Evolutionary conservation across 2,113 vertebrate species (phyloP).

Genomic region (Triplophysa rosa): DNA sequence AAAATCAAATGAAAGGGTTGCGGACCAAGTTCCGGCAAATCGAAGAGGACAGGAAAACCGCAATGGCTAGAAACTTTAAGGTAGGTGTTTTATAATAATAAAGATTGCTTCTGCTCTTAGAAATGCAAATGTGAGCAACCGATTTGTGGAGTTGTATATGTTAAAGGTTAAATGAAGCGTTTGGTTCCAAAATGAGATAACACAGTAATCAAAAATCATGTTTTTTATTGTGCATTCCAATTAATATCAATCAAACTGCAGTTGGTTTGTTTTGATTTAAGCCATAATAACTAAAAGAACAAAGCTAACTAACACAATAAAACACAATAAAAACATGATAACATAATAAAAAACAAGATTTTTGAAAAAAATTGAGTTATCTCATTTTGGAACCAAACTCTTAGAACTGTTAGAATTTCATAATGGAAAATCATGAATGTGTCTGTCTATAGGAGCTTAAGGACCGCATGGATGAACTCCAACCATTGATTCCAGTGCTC

Average conservation of each 20-base stretch:
- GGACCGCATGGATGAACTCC: constrained; percentile 95
- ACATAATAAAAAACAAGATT: too few relatives aligned
- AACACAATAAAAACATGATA: too few relatives aligned
- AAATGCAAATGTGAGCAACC: constrained; percentile 10
- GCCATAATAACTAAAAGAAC: too few relatives aligned
- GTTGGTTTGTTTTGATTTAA: too few relatives aligned
- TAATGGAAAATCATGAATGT: background rate
- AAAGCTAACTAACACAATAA: too few relatives aligned
- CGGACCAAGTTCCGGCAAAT: constrained; percentile 95
- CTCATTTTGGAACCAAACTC: too few relatives aligned
- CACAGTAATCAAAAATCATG: too few relatives aligned
- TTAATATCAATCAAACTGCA: too few relatives aligned
- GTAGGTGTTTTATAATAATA: constrained; percentile 65
- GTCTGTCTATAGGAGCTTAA: constrained; percentile 83
- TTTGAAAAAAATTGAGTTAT: too few relatives aligned
- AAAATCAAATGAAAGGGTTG: constrained; percentile 96
- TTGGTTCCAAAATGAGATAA: too few relatives aligned
- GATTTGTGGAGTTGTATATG: background rate
- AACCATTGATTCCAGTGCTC: constrained; percentile 93
- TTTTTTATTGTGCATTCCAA: too few relatives aligned
- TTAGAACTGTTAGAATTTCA: background rate
- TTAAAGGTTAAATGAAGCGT: background rate
- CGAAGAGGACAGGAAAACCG: constrained; percentile 93
- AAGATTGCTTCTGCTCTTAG: background rate
- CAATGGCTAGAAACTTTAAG: constrained; percentile 95